Percentiles rank a stretch among this genome's conserved stretches.
Conservation (phyloP, 2,113 vertebrate species). For the Varanus salvator region DNA sequence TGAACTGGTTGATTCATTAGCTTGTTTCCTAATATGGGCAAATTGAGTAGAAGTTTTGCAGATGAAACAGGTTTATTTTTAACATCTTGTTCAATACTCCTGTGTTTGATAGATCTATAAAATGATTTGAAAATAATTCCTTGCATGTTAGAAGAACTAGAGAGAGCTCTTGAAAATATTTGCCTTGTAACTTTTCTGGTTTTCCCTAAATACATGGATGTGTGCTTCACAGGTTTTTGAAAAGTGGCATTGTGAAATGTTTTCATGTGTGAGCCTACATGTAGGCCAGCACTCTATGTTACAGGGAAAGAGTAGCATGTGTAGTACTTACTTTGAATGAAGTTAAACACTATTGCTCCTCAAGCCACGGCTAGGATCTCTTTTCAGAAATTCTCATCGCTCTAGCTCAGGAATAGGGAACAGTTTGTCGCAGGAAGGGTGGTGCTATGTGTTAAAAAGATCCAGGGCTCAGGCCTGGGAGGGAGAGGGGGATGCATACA, state of each 20-base stretch:
- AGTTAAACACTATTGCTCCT: not conserved
- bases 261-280: not conserved
- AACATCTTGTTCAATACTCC: accelerated
- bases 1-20: not conserved
- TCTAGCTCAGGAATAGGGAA: too few relatives aligned
- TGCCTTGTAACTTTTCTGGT: not conserved
- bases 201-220: accelerated
- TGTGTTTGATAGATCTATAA: not conserved
- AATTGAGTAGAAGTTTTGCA: not conserved
- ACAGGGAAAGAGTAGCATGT: not conserved
- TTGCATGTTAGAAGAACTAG: not conserved
- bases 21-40: not conserved
- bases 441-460: too few relatives aligned
- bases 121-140: not conserved
- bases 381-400: not conserved
- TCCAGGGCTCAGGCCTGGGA: too few relatives aligned
- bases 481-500: too few relatives aligned
- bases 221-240: not conserved
- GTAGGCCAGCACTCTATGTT: not conserved
- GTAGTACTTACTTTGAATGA: not conserved
- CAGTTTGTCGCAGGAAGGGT: too few relatives aligned
- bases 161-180: not conserved
- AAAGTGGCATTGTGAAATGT: not conserved
- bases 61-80: not conserved
- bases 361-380: not conserved